A percentile compares a stretch with the other conserved stretches of the same genome.
Evolutionary conservation across 2,888 invertebrate genomes (phyloP).

Genomic region (Troides helena): DNA sequence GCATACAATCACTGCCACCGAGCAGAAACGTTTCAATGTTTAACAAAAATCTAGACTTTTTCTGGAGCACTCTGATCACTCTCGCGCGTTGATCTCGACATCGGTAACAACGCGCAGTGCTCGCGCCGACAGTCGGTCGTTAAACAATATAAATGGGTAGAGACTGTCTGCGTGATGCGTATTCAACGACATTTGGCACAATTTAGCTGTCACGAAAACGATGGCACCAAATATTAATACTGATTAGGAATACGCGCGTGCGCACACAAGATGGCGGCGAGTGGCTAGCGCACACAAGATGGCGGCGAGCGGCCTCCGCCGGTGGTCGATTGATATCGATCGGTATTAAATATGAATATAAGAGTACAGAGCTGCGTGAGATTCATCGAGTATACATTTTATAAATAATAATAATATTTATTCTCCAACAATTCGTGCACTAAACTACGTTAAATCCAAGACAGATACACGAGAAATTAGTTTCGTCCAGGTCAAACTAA

Average conservation of each 20-base stretch:
- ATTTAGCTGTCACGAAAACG: conserved; percentile 37
- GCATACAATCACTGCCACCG: no score
- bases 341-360: conserved; percentile 29
- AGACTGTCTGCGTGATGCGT: background rate
- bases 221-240: conserved; percentile 54
- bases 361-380: conserved; percentile 46
- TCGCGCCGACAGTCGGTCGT: no score
- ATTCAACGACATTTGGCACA: conserved; percentile 47
- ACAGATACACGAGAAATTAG: conserved; percentile 46
- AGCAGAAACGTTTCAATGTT: no score
- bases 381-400: conserved; percentile 41
- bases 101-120: background rate
- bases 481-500: conserved; percentile 55
- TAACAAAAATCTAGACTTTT: no score
- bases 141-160: no score
- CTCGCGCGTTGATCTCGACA: no score
- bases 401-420: conserved; percentile 43
- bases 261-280: conserved; percentile 26
- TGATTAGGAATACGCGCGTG: conserved; percentile 34
- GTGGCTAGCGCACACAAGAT: conserved; percentile 30
- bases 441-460: conserved; percentile 58
- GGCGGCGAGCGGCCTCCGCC: conserved; percentile 36
- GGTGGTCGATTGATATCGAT: conserved; percentile 34
- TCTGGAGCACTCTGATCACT: no score
- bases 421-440: conserved; percentile 72